A percentile compares a stretch with the other conserved stretches of the same genome.
Conservation (phyloP, 2,797 vertebrate species). For the Enteromius trimaculatus region DNA sequence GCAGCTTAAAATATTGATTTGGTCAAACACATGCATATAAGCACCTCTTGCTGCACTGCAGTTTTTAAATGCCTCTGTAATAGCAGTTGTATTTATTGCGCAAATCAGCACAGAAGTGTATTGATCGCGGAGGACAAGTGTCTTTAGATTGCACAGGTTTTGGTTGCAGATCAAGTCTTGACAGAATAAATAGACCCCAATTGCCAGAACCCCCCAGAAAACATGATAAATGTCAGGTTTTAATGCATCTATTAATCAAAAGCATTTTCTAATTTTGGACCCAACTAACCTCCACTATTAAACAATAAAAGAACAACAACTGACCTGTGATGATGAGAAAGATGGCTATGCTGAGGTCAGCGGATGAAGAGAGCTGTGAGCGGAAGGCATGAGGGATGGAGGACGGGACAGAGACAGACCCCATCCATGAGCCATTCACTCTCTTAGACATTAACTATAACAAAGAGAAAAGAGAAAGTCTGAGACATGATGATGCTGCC, state of each 20-base stretch:
- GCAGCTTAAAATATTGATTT: not conserved
- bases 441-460: constrained; percentile 47
- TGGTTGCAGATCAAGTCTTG: not conserved
- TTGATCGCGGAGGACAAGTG: not conserved
- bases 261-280: not conserved
- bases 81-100: not conserved
- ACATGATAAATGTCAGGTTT: not conserved
- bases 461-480: not conserved
- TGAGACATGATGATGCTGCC: not conserved
- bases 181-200: not conserved
- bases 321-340: constrained; percentile 66
- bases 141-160: not conserved
- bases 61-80: not conserved
- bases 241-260: not conserved
- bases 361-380: constrained; percentile 61
- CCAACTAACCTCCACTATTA: not conserved
- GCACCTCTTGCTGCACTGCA: not conserved
- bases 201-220: not conserved
- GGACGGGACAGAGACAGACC: constrained; percentile 53
- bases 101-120: not conserved
- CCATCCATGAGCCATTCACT: constrained; percentile 48
- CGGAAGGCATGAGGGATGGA: constrained; percentile 58
- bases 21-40: not conserved
- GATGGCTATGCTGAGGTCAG: constrained; percentile 62
- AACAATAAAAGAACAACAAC: not conserved